A percentile compares a stretch with the other conserved stretches of the same genome.
Conservation (phyloP, 64 coral and sea anemone genomes). For the Anthopleura sola region DNA sequence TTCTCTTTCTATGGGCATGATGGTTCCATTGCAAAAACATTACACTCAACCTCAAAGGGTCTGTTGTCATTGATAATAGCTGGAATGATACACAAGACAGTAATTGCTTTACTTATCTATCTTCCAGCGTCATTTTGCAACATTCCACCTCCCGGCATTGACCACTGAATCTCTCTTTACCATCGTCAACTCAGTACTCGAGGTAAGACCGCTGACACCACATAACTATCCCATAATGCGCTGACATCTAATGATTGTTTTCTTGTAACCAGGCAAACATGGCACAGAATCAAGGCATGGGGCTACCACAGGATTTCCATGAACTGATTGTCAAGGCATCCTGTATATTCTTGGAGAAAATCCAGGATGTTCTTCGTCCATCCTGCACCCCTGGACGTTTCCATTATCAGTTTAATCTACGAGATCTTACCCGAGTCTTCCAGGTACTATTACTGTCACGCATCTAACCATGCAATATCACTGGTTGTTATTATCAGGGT, state of each 20-base stretch:
- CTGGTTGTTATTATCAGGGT: conserved; percentile 32
- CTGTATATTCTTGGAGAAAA: conserved; percentile 55
- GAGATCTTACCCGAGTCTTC: conserved; percentile 87
- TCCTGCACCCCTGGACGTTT: conserved; percentile 86
- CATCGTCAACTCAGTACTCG: conserved; percentile 80
- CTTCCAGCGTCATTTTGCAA: conserved; percentile 94
- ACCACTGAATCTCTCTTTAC: conserved; percentile 69
- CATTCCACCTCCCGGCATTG: conserved; percentile 69
- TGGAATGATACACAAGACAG: background rate
- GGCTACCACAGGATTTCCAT: conserved; percentile 86
- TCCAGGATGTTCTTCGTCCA: conserved; percentile 76
- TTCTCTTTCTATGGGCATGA: no score
- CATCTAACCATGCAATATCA: background rate
- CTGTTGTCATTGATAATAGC: no score
- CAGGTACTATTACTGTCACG: conserved; percentile 57
- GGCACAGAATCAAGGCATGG: conserved; percentile 99
- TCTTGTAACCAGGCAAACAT: conserved; percentile 70
- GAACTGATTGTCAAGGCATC: conserved; percentile 91
- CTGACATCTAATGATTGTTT: background rate
- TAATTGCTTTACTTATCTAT: background rate
- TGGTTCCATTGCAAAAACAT: no score
- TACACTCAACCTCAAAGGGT: no score
- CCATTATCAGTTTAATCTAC: conserved; percentile 94
- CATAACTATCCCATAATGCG: background rate
- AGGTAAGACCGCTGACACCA: conserved; percentile 31